Base-by-base conservation (phyloP, 2,797 vertebrate species). In the Chaenodraco wilsoni region DNA sequence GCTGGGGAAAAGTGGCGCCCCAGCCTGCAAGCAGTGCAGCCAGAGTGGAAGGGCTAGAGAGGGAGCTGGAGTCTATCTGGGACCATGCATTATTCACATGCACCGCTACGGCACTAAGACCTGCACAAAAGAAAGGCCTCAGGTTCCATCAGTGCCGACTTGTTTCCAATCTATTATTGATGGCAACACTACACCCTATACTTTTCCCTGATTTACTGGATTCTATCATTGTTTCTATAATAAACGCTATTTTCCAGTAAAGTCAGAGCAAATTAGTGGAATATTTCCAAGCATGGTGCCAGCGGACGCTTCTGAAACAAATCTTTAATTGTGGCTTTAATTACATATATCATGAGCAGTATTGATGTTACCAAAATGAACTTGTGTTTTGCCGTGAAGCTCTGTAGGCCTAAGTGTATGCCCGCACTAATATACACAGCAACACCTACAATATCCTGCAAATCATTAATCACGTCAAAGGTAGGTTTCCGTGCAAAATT, bases 151-250 rank as follows among this genome's bases (percentile, higher is more conserved):
- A 91, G 91, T 72, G 90, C 87, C 83, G 87, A 92, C 93, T 93
- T 91, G 89, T 92, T 93, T 91, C 90, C 90, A 91, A 94, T 95
- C 89, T 92, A 95, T 94, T 94, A 95, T 94, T 93, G 92, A 94
- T 94, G 91, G 91, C 88, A 90, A 92, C 92, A 90, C 87, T 90
- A 93, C 89, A 92, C 91, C 90, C 90, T 89, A 91, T 92, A 92
- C 91, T 92, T 93, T 93, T 88, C 89, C 90, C 88, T 93, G 90
- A 92, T 93, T 92, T 93, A 89, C 91, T 93, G 92, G 92, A 93
- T 94, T 94, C 91, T 91, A 91, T 88, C 90, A 92, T 90, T 90
- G 88, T 92, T 91, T 89, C 92, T 91, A 88, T 88, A 92, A 90
- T 93, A 92, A 93, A 93, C 76, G 84, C 85, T 70, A 90, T 92